A percentile compares a stretch with the other conserved stretches of the same genome.
Conservation (phyloP, 1,140 invertebrate genomes). For the Lamellibrachia luymesi region DNA sequence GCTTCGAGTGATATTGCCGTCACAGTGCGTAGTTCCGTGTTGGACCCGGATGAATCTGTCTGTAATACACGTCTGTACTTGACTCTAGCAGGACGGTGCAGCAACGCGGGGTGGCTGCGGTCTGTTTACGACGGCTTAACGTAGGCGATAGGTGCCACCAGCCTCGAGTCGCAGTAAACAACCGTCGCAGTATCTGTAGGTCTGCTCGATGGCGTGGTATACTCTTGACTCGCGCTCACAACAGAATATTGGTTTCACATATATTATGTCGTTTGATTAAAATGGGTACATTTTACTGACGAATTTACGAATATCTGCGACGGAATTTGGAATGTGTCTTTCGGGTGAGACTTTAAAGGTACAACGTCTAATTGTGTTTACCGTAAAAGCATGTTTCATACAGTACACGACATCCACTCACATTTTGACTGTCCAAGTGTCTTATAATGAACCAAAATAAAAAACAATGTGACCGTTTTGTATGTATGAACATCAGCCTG, state of each 20-base stretch:
- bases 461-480: too few species aligned
- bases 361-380: too few species aligned
- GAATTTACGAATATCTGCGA: background rate
- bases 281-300: background rate
- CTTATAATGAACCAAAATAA: too few species aligned
- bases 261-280: background rate
- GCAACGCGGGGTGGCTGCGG: background rate
- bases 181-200: background rate
- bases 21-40: background rate
- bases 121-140: background rate
- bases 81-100: background rate
- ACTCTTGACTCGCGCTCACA: background rate
- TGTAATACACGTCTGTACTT: background rate
- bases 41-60: background rate
- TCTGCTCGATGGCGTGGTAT: background rate
- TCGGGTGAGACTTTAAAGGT: too few species aligned
- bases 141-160: background rate
- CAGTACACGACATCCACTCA: too few species aligned
- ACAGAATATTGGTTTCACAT: background rate
- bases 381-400: too few species aligned
- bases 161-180: background rate
- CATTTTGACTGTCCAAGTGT: too few species aligned
- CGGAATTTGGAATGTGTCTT: background rate
- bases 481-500: too few species aligned
- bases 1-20: background rate